Percentiles rank a stretch among this genome's conserved stretches.
Conservation (phyloP, 2,888 invertebrate genomes). For the Encarsia formosa region DNA sequence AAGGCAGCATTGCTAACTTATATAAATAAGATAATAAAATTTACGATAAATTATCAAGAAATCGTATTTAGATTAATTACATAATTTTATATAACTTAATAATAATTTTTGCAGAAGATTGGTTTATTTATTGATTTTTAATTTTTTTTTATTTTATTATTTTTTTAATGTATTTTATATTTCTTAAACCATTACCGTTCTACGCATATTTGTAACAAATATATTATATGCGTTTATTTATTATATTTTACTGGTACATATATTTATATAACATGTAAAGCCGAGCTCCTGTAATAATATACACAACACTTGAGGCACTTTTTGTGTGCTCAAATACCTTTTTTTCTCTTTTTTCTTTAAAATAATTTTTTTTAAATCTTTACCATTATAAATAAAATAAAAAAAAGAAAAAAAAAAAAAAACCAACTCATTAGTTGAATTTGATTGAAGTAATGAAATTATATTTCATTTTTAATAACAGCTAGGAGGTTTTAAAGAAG, state of each 20-base stretch:
- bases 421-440: no score
- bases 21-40: slow-evolving; percentile 31
- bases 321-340: slow-evolving; percentile 51
- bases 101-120: slow-evolving; percentile 45
- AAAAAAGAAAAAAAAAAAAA: no score
- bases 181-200: no score
- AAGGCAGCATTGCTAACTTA: slow-evolving; percentile 49
- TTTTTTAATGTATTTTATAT: slow-evolving; percentile 45
- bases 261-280: slow-evolving; percentile 52
- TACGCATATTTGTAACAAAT: slow-evolving; percentile 52
- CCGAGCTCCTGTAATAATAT: slow-evolving; percentile 53
- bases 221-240: slow-evolving; percentile 49
- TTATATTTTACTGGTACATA: slow-evolving; percentile 50
- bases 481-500: slow-evolving; percentile 37
- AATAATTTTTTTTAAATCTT: slow-evolving; percentile 23
- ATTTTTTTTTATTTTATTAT: slow-evolving; percentile 37
- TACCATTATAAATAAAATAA: no score
- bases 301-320: slow-evolving; percentile 53
- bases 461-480: no score
- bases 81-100: slow-evolving; percentile 23
- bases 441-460: no score
- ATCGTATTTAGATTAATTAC: slow-evolving; percentile 26
- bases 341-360: slow-evolving; percentile 32
- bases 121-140: slow-evolving; percentile 36
- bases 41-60: no score